A percentile compares a stretch with the other conserved stretches of the same genome.
These are phyloP conservation scores for Brevipalpus yothersi DNA, from an alignment of 1,140 invertebrate species.

Conservation along the genomic window DNA sequence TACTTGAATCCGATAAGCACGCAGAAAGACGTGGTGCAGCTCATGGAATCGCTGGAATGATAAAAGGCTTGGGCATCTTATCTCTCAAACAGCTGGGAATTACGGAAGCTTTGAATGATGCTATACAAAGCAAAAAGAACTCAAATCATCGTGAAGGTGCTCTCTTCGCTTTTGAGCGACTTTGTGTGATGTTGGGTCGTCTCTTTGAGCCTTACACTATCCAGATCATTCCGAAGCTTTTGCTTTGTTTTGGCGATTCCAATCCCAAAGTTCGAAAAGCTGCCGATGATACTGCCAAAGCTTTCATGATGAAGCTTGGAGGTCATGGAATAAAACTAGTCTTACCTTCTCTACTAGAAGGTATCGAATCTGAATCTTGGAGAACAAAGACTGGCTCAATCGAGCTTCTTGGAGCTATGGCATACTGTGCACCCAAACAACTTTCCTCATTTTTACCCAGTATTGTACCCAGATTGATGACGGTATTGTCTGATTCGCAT, in stretches of 20 bases:
- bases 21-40: constrained; percentile 57
- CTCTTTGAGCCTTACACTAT: constrained; percentile 97
- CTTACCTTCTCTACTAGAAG: constrained; percentile 60
- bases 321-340: constrained; percentile 92
- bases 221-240: constrained; percentile 74
- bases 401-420: constrained; percentile 86
- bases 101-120: constrained; percentile 73
- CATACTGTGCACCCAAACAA: constrained; percentile 94
- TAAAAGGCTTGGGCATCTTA: constrained; percentile 87
- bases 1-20: constrained; percentile 81
- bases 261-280: constrained; percentile 47
- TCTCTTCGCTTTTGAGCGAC: constrained; percentile 88
- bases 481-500: constrained; percentile 90
- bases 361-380: constrained; percentile 93
- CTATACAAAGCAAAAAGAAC: constrained; percentile 91
- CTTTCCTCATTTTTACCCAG: constrained; percentile 86
- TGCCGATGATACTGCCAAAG: constrained; percentile 76
- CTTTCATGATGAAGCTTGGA: constrained; percentile 87
- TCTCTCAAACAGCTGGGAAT: constrained; percentile 85
- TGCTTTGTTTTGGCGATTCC: constrained; percentile 83
- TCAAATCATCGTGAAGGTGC: constrained; percentile 78
- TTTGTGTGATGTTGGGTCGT: constrained; percentile 77
- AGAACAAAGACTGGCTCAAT: constrained; percentile 91
- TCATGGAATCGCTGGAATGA: constrained; percentile 30
- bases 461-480: constrained; percentile 94